Evolutionary conservation across 2,797 vertebrate species (phyloP).

Genomic region (Fringilla coelebs): DNA sequence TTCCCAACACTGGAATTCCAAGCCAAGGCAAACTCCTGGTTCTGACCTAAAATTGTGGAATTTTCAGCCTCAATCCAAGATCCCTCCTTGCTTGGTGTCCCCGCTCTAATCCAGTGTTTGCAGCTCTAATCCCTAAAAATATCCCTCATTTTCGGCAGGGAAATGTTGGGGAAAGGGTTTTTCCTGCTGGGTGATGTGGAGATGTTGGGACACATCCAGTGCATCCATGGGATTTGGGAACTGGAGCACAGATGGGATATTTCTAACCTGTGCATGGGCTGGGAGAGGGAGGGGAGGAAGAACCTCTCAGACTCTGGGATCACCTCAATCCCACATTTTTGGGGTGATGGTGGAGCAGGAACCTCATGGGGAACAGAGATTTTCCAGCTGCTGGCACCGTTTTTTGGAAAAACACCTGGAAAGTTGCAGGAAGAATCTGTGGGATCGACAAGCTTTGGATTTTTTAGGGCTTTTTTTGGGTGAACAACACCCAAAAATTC

Average conservation of each 20-base stretch:
- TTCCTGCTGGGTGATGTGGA: fast-evolving
- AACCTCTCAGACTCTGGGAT: background rate
- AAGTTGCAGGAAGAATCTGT: background rate
- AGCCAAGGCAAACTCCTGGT: background rate
- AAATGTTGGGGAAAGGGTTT: background rate
- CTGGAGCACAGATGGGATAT: fast-evolving
- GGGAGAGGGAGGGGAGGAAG: background rate
- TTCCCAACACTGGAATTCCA: fast-evolving
- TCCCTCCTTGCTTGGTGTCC: background rate
- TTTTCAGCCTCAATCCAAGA: background rate
- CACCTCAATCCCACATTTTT: fast-evolving
- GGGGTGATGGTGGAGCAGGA: background rate
- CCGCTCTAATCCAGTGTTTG: background rate
- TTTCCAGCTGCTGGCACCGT: background rate
- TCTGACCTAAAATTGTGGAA: background rate
- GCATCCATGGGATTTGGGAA: background rate
- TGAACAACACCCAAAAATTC: fast-evolving
- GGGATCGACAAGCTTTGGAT: background rate
- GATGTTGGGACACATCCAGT: background rate
- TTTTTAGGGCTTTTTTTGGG: background rate
- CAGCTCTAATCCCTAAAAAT: background rate
- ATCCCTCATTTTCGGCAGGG: background rate
- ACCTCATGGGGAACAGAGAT: fast-evolving
- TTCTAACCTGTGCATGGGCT: fast-evolving
- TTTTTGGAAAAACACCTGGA: background rate